Evolutionary conservation across 2,888 invertebrate genomes (phyloP), one percentile per base, ranked within the genome.

Genomic region (Tetanocera ferruginea): DNA sequence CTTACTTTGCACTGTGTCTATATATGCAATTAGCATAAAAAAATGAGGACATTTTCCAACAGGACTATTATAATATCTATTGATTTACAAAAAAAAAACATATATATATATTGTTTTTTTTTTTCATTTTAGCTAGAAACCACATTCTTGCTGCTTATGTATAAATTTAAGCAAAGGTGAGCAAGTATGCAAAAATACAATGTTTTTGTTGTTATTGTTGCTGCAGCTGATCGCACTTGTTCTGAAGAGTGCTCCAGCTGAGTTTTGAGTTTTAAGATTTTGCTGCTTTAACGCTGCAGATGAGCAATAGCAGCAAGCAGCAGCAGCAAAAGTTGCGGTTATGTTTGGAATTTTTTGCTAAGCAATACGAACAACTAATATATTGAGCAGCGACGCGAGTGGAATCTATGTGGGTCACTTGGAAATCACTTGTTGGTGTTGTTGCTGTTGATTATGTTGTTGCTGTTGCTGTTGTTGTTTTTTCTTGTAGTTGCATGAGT

Each of bases 341-440:
- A 60, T 19, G 57, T 19, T 51, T 9, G 28, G 3, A 49, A 51
- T 25, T 14, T 25, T 25, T 14, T 11, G 0, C 1, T 8, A 37
- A 25, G 23, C 51, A 31, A 34, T n/a, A 71, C 8, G 60, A 67
- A 34, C 62, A 34, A 55, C 25, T 79, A 64, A 28, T 57, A n/a
- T 37, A 49, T n/a, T 14, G 25, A 28, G 43, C 51, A 34, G 60
- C 49, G 34, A 28, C 34, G 43, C 31, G 34, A 64, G 51, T 19
- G 64, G 62, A 73, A 79, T 67, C 73, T 76, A 79, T 79, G 78
- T 80, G 70, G 80, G 80, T 80, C 80, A 79, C 57, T 80, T 75
- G 78, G 72, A 77, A 75, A 76, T 70, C 76, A 80, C 64, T 78
- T 60, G 43, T 55, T 73, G 78, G 34, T 17, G 25, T 62, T 64